Evolutionary conservation across 1,140 invertebrate species (phyloP), one percentile per base, ranked within the genome.

Genomic region (Lethocerus indicus): DNA sequence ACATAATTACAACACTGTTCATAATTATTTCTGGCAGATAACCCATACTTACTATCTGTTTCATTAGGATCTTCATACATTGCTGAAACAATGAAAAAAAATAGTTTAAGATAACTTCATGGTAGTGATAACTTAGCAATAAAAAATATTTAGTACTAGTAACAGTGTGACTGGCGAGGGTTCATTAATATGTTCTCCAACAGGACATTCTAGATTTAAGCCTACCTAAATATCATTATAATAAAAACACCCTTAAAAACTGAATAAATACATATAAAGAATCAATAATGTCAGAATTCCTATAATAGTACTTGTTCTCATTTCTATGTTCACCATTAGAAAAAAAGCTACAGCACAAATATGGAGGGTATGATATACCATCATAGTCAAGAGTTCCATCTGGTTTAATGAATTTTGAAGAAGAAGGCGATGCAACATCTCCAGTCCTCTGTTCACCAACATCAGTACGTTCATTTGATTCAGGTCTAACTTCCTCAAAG

Each of bases 61-160:
- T 60, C 59, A 25, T 52, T 49, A 18, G 52, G 50, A 47, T 59
- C 58, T 52, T 60, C 59, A 43, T 60, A 60, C 26, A 60, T 47
- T 25, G 57, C 59, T 60, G 53, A 29, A 57, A 57, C 45, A 53
- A 47, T 54, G 28, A 54, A 49, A 49, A 51, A 27, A 5, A 26
- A 48, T 48, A 37, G 21, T 7, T 29, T 16, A 35, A 50, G 35
- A n/a, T n/a, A n/a, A n/a, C n/a, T n/a, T n/a, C n/a, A n/a, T n/a
- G n/a, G n/a, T n/a, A n/a, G n/a, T n/a, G n/a, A n/a, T n/a, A n/a
- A n/a, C n/a, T n/a, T n/a, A n/a, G n/a, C n/a, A n/a, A n/a, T n/a
- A n/a, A n/a, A n/a, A n/a, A n/a, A n/a, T n/a, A n/a, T n/a, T n/a
- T n/a, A n/a, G n/a, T n/a, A n/a, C n/a, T n/a, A n/a, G n/a, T n/a